Conservation (phyloP, 2,888 invertebrate genomes). For the Hemistola chrysoprasaria region DNA sequence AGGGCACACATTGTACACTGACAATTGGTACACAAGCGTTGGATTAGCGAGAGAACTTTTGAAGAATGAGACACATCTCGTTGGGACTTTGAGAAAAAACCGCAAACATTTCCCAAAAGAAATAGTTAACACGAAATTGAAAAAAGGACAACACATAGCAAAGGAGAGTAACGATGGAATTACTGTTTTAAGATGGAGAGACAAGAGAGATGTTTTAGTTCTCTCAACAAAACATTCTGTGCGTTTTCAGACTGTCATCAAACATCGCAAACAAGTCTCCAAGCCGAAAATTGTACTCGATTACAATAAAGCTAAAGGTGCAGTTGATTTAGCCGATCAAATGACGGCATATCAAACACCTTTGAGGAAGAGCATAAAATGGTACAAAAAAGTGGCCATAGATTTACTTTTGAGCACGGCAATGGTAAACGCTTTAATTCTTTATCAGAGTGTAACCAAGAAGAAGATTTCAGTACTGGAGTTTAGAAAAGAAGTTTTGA, state of each 20-base stretch:
- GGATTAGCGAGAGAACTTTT: slow-evolving; percentile 30
- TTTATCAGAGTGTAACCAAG: background rate
- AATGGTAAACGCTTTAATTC: slow-evolving; percentile 7
- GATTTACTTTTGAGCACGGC: too few species aligned
- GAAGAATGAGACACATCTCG: slow-evolving; percentile 32
- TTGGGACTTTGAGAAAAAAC: slow-evolving; percentile 32
- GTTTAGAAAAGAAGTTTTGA: too few species aligned
- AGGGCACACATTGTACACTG: slow-evolving; percentile 27
- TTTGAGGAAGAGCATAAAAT: too few species aligned
- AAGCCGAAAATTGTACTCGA: too few species aligned
- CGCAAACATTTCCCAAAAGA: slow-evolving; percentile 31
- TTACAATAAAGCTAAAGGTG: too few species aligned
- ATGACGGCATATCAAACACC: too few species aligned
- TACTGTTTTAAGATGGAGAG: slow-evolving; percentile 30
- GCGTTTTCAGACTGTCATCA: background rate
- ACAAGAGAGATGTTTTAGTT: slow-evolving; percentile 30
- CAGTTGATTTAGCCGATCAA: too few species aligned
- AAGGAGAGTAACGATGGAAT: slow-evolving; percentile 29
- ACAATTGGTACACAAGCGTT: slow-evolving; percentile 38
- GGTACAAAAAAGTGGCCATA: too few species aligned
- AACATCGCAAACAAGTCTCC: too few species aligned
- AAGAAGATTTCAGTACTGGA: too few species aligned
- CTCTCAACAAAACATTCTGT: slow-evolving; percentile 31
- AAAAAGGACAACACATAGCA: slow-evolving; percentile 27
- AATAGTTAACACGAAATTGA: slow-evolving; percentile 29